Evolutionary conservation across 2,888 invertebrate genomes (phyloP), one percentile per base, ranked within the genome.

Genomic region (Polymixis lichenea): DNA sequence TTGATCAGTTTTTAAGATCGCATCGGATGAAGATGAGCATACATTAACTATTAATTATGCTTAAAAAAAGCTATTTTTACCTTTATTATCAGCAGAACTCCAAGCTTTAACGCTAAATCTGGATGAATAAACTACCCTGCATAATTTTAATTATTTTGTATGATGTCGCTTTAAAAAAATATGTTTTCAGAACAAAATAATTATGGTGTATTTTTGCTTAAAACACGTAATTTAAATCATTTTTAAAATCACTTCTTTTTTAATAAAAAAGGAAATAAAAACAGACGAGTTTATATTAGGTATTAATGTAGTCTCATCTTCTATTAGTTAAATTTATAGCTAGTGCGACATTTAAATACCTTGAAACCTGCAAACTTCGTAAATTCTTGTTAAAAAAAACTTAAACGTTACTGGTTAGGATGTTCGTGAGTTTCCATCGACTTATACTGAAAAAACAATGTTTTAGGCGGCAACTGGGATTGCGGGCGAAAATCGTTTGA

Each of bases 311-410:
- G 28, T 53, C 88, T 75, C 86, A 86, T 77, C 86, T 77, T 77
- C 70, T 51, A 62, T 73, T 60, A 75, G 5, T 67, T 75, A 77
- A 6, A 62, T 43, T 19, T 22, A 65, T 43, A 85, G 49, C 49
- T 49, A 89, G 88, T 90, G 90, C 91, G 87, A 90, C 88, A 90
- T 86, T 91, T 85, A 91, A 91, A 78, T 69, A 80, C 83, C 64
- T 79, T 77, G 62, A 65, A 43, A 78, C 55, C 79, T 78, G 83
- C 32, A 69, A 83, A 58, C 68, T 53, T 77, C 28, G n/a, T 51
- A 61, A 78, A 56, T 62, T 66, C 1, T 69, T 70, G 69, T 83
- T 72, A 74, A 80, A 78, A 55, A 73, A 60, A 76, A 82, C 49
- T 56, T 43, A 55, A 60, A 32, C 9, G 56, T 28, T 58, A 78